Percentiles rank a stretch among this genome's conserved stretches.
Conservation (phyloP, 2,888 invertebrate genomes). For the Xanthostigma xanthostigma region DNA sequence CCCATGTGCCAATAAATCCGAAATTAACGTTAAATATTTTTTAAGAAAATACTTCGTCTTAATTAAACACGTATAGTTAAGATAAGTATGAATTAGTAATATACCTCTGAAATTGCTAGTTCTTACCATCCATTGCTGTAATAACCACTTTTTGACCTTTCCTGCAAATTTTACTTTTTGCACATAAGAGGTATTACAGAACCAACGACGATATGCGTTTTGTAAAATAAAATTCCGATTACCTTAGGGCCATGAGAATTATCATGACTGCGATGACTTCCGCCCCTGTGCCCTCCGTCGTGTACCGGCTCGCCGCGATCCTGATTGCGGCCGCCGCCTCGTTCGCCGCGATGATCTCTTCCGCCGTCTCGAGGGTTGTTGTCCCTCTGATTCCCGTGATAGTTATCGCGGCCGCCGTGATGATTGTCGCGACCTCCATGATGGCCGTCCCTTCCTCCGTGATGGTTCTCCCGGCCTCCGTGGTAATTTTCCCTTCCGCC, state of each 20-base stretch:
- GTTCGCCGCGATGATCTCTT: constrained; percentile 14
- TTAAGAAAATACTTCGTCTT: no score
- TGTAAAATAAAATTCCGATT: constrained; percentile 6
- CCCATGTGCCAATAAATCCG: no score
- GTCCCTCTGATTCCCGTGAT: constrained; percentile 14
- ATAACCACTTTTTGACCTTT: no score
- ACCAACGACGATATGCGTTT: no score
- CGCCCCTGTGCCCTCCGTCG: constrained; percentile 16
- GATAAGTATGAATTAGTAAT: no score
- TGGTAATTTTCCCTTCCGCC: constrained; percentile 2
- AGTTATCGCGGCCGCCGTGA: constrained; percentile 14
- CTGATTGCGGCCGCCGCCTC: constrained; percentile 14
- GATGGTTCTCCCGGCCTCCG: constrained; percentile 12
- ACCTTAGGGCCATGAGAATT: constrained; percentile 25
- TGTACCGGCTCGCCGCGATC: constrained; percentile 15
- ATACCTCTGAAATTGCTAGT: no score
- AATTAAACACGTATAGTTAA: no score
- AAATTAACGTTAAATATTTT: no score
- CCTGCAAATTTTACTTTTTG: no score
- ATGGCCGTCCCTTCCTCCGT: constrained; percentile 13
- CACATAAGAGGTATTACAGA: no score
- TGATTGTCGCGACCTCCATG: constrained; percentile 14
- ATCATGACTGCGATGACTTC: constrained; percentile 23
- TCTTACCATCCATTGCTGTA: no score
- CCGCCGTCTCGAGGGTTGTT: constrained; percentile 18